Conservation (phyloP, 2,888 invertebrate species). For the Sicus ferrugineus region DNA sequence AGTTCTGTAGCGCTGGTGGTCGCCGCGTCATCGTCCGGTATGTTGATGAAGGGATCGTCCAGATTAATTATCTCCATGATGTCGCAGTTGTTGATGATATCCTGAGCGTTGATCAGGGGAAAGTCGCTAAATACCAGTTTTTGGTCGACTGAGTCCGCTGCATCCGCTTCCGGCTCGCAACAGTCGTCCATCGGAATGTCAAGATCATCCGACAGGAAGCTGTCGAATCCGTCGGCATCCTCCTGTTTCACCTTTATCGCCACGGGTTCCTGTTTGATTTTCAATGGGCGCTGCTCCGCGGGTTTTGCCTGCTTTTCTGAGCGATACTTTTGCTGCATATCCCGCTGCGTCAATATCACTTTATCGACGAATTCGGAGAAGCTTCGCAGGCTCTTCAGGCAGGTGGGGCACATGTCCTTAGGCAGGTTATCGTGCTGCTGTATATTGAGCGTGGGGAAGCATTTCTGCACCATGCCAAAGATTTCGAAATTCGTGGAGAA, state of each 20-base stretch:
- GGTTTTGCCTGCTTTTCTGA: slow-evolving; percentile 39
- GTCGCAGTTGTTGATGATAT: slow-evolving; percentile 63
- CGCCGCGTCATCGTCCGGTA: slow-evolving; percentile 58
- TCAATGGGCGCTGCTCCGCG: slow-evolving; percentile 50
- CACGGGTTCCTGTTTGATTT: slow-evolving; percentile 63
- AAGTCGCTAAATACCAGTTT: slow-evolving; percentile 61
- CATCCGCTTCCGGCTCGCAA: slow-evolving; percentile 46
- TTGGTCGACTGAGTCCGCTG: slow-evolving; percentile 53
- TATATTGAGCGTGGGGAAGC: slow-evolving; percentile 62
- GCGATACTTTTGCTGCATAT: slow-evolving; percentile 55
- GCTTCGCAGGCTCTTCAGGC: slow-evolving; percentile 54
- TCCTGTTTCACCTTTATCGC: slow-evolving; percentile 62
- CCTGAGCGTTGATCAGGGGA: slow-evolving; percentile 58
- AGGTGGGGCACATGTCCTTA: slow-evolving; percentile 57
- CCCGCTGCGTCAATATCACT: slow-evolving; percentile 59
- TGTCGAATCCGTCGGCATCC: slow-evolving; percentile 56
- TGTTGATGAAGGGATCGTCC: slow-evolving; percentile 63
- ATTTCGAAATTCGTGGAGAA: slow-evolving; percentile 61
- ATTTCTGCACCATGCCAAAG: slow-evolving; percentile 62
- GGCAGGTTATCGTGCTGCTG: slow-evolving; percentile 60
- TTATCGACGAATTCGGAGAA: slow-evolving; percentile 61
- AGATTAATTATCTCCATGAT: slow-evolving; percentile 64
- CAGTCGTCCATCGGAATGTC: slow-evolving; percentile 48
- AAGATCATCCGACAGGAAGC: slow-evolving; percentile 54
- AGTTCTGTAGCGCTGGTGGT: slow-evolving; percentile 27